Conservation (phyloP, 2,113 vertebrate genomes). For the Engraulis encrasicolus region DNA sequence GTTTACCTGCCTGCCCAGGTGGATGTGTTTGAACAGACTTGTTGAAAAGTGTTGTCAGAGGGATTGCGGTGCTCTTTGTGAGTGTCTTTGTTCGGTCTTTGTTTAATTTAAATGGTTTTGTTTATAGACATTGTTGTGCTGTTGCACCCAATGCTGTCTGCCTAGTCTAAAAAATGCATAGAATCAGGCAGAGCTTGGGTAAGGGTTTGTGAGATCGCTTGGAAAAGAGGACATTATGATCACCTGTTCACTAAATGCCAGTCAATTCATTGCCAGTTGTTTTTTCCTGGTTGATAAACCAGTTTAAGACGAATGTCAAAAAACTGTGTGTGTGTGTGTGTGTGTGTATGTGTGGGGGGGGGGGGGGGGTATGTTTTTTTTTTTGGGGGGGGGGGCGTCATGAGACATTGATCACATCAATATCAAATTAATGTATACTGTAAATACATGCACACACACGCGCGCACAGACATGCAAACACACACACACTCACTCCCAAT, state of each 20-base stretch:
- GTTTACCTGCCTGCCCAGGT: neutral
- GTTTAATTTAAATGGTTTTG: neutral
- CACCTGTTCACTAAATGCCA: neutral
- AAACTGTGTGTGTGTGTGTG: neutral
- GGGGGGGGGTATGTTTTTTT: neutral
- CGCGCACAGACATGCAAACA: neutral
- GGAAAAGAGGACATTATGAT: neutral
- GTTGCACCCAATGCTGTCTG: neutral
- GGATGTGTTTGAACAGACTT: neutral
- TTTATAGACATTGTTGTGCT: neutral
- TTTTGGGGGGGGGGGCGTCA: too few relatives aligned
- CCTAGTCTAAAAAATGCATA: neutral
- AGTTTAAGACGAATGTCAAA: neutral
- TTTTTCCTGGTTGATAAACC: neutral
- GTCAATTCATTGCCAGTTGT: neutral
- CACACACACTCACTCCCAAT: neutral
- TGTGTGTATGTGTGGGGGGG: neutral
- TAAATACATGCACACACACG: neutral
- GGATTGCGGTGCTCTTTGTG: neutral
- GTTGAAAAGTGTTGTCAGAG: neutral
- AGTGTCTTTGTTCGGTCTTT: neutral
- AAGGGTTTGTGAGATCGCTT: slow-evolving; percentile 1
- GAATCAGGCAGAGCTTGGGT: neutral
- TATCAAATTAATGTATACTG: too few relatives aligned
- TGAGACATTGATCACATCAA: too few relatives aligned